Evolutionary conservation across 2,113 vertebrate species (phyloP), one percentile per base, ranked within the genome.

Genomic region (Pithys albifrons): DNA sequence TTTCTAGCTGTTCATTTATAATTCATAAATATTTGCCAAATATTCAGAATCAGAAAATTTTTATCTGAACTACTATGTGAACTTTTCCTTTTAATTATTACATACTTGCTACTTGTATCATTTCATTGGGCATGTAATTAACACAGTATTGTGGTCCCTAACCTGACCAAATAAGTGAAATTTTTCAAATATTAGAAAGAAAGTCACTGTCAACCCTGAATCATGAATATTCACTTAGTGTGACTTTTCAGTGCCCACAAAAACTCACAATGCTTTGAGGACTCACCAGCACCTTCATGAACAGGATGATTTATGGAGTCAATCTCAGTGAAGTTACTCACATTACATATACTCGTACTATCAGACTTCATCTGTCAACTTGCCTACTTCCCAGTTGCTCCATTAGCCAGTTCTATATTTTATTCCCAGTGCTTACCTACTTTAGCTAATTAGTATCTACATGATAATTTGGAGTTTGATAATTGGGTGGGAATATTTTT

Each of bases 1-100:
- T 96, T 96, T 92, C 96, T 96, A 75, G 85, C 48, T 90, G 52
- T 92, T 96, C 92, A 96, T 96, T 95, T 94, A 95, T 94, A 96
- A 96, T 95, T 96, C 64, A 96, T 92, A 95, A 94, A 96, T 96
- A 96, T 96, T 97, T 97, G 91, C 85, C 93, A 96, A 96, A 97
- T 94, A 95, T 72, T 87, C 93, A 62, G 73, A 88, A 91, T 84
- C 83, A 81, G 76, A 93, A 88, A 91, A 85, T 49, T 75, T 81
- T 83, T 86, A 81, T 84, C 88, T 93, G 93, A 95, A 93, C 83
- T 93, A 78, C 78, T 66, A 76, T 45, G 39, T 35, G 54, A 96
- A 94, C 83, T 94, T 93, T 90, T 93, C 86, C 45, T 84, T 90
- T 84, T 89, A 89, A 84, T 92, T 93, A 88, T 94, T 93, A 83